Evolutionary conservation across 2,888 invertebrate species (phyloP).

Genomic region (Morinoia aosen): DNA sequence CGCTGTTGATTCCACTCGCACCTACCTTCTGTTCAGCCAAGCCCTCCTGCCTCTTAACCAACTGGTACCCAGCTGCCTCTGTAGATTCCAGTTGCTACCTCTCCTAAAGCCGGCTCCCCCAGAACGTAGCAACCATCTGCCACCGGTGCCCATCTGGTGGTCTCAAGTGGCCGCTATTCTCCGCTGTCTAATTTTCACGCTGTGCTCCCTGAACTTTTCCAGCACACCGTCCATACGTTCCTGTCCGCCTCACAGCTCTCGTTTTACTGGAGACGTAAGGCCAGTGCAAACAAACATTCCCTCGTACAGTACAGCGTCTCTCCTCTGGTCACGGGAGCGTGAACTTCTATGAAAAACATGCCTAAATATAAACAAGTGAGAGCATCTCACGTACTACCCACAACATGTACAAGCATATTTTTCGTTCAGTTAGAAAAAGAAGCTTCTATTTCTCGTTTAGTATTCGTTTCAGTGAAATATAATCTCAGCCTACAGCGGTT

Average conservation of each 20-base stretch:
- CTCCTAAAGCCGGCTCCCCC: not conserved
- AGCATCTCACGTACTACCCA: not conserved
- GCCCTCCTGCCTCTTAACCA: not conserved
- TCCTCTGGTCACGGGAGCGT: not conserved
- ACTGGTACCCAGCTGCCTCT: not conserved
- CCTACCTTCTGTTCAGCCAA: not conserved
- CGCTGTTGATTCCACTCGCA: not conserved
- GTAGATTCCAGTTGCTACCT: not conserved
- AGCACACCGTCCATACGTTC: not conserved
- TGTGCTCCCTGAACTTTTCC: not conserved
- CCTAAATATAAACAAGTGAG: not conserved
- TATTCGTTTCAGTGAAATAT: not conserved
- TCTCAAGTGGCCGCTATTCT: not conserved
- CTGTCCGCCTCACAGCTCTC: not conserved
- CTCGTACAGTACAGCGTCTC: not conserved
- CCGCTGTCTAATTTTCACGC: not conserved
- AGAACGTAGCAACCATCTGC: not conserved
- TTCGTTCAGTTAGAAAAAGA: not conserved
- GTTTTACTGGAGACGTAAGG: not conserved
- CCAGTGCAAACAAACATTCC: not conserved
- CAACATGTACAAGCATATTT: not conserved
- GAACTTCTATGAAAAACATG: not conserved
- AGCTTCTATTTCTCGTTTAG: not conserved
- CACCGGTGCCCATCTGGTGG: not conserved
- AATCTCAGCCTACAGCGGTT: not conserved